Evolutionary conservation across 37 sponge, comb jelly and placozoan species (phyloP), one percentile per base, ranked within the genome.

Genomic region (Beroe forskalii): DNA sequence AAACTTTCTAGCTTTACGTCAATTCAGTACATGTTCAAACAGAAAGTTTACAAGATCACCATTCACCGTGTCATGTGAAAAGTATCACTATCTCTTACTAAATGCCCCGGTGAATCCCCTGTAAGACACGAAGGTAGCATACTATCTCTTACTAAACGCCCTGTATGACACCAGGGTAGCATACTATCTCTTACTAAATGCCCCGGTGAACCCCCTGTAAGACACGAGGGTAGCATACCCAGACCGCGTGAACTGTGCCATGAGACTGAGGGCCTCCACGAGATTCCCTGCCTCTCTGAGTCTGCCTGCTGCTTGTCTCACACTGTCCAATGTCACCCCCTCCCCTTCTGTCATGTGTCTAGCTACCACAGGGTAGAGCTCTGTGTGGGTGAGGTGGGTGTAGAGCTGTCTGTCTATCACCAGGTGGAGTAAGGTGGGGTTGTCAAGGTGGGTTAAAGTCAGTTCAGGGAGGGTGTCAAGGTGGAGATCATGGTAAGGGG

Each of bases 391-490:
- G 8, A 80, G 40, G 37, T 80, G 27, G 0, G 42, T 43, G 31
- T 80, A 80, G 4, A 80, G 40, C 40, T 80, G 48, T 48, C 42
- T 80, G 0, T 80, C 86, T 14, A 69, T 69, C 17, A 69, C 38
- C 37, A 69, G 72, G 9, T 33, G 17, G 27, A 69, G 32, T 32
- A 69, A 17, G 20, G 72, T 36, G 17, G 27, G 12, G 72, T 69
- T 69, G 27, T 69, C 72, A 14, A 69, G 72, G 32, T 69, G 33
- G 0, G 35, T 32, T 32, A 69, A 37, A 2, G 38, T 33, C 9
- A 69, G 28, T 14, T 69, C 72, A 9, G 72, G 72, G 4, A 69
- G 27, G 17, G 32, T 33, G 32, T 69, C 72, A 2, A 36, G 32
- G 35, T 32, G 17, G 38, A 69, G 35, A 37, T 69, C 72, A 20